phyloP scores from a whole-genome alignment of 2,888 invertebrate genomes.

The Sepioteuthis lessoniana region DNA sequence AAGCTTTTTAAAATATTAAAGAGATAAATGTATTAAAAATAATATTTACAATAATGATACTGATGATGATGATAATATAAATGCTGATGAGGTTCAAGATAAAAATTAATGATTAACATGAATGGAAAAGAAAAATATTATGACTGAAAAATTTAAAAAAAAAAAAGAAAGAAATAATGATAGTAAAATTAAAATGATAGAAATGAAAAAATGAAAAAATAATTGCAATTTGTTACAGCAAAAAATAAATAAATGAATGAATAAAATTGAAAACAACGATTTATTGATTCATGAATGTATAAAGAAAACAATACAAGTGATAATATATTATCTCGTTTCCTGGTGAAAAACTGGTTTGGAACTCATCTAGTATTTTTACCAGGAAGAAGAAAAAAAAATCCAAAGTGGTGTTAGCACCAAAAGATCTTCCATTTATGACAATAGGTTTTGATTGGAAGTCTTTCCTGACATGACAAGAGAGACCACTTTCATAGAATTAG shows the following conservation, averaged over 20 bases:
- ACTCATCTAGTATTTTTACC: neutral
- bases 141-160: no score
- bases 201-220: neutral
- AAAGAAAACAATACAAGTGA: neutral
- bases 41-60: neutral
- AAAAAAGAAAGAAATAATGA: no score
- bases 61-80: neutral
- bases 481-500: neutral
- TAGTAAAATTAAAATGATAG: neutral
- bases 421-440: neutral
- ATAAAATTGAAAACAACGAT: no score
- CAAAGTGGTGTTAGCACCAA: neutral
- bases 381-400: neutral
- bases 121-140: neutral
- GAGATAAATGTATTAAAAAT: neutral
- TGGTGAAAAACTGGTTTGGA: neutral
- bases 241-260: no score
- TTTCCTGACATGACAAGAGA: neutral
- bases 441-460: neutral
- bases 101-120: neutral
- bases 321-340: neutral
- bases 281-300: neutral
- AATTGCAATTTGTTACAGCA: neutral
- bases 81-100: neutral
- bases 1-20: no score